A percentile compares a stretch with the other conserved stretches of the same genome.
These are phyloP conservation scores for Colletes gigas DNA, from an alignment of 1,140 invertebrate genomes.

Conservation along the genomic window DNA sequence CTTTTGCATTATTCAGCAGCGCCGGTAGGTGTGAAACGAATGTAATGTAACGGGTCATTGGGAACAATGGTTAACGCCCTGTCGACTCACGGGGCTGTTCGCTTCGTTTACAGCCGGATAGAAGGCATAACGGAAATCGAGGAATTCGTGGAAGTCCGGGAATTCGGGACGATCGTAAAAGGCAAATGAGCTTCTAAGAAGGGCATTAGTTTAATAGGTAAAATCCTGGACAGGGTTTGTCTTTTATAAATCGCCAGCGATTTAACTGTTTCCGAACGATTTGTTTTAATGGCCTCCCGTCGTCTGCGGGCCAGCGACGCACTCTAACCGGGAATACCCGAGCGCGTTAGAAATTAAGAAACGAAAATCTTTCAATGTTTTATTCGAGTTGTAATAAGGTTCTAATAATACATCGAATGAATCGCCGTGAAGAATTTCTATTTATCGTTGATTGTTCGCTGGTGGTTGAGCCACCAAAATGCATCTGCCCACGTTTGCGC, in stretches of 20 bases:
- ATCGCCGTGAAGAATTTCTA: too few species aligned
- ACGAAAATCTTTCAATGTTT: too few species aligned
- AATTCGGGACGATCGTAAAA: conserved; percentile 19
- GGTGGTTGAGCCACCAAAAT: neutral
- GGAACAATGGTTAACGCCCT: conserved; percentile 20
- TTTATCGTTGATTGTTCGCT: too few species aligned
- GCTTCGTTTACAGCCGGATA: neutral
- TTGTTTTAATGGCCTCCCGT: neutral
- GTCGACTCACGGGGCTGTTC: neutral
- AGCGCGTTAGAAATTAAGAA: too few species aligned
- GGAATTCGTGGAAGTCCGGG: neutral
- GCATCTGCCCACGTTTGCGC: neutral
- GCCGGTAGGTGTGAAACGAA: neutral
- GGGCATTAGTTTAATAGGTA: conserved; percentile 16
- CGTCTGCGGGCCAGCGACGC: neutral
- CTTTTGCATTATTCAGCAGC: neutral
- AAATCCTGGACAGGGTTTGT: neutral
- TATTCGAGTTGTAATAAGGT: too few species aligned
- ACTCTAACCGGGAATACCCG: too few species aligned
- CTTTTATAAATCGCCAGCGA: neutral
- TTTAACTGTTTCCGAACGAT: conserved; percentile 10
- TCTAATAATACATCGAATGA: too few species aligned
- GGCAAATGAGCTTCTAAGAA: conserved; percentile 31
- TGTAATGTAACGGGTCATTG: conserved; percentile 30
- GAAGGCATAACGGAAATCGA: neutral